A percentile compares a stretch with the other conserved stretches of the same genome.
phyloP scores from a whole-genome alignment of 2,113 vertebrate species.

The Corvus cornix region DNA sequence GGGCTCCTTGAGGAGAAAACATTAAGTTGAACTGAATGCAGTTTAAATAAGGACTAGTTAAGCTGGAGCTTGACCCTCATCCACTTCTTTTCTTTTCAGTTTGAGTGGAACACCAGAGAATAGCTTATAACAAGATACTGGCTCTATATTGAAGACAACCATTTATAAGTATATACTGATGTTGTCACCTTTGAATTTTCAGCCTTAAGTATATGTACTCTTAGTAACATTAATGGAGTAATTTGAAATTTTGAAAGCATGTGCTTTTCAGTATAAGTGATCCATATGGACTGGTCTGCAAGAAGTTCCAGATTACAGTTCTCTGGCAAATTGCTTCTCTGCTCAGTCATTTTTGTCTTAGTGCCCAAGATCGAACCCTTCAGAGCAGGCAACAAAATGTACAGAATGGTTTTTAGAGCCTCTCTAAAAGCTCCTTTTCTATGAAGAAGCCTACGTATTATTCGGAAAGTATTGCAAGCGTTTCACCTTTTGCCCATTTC shows the following conservation, averaged over 20 bases:
- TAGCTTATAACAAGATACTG: constrained; percentile 1
- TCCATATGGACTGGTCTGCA: neutral
- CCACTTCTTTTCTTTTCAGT: neutral
- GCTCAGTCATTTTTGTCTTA: neutral
- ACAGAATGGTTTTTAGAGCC: neutral
- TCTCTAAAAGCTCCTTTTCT: neutral
- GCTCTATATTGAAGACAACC: constrained; percentile 26
- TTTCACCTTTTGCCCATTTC: neutral
- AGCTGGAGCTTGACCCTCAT: neutral
- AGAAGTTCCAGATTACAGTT: neutral
- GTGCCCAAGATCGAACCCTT: neutral
- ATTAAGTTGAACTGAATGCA: neutral
- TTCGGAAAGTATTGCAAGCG: neutral
- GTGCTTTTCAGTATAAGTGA: neutral
- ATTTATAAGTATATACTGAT: constrained; percentile 17
- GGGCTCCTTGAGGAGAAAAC: neutral
- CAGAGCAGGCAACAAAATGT: neutral
- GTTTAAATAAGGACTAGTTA: neutral
- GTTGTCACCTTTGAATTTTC: constrained; percentile 16
- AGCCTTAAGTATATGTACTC: neutral
- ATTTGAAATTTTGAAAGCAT: neutral
- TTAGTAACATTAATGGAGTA: neutral
- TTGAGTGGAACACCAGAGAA: neutral
- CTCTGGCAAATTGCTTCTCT: neutral
- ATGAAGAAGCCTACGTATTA: neutral